Conservation (phyloP, 2,888 invertebrate genomes). For the Drosophila leonis region DNA sequence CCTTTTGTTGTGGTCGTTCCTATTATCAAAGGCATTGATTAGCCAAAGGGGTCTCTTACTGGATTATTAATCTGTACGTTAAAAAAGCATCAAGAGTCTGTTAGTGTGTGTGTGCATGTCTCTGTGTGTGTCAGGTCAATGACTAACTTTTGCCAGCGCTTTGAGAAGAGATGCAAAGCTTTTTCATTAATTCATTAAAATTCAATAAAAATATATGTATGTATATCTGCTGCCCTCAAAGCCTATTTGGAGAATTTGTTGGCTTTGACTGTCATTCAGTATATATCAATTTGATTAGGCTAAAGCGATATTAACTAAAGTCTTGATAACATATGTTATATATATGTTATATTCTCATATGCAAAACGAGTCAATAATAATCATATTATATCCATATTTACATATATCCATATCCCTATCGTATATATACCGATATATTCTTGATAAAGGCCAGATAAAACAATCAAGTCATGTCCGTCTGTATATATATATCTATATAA, state of each 20-base stretch:
- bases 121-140: constrained; percentile 12
- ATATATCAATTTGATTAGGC: no score
- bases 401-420: no score
- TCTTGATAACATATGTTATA: no score
- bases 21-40: constrained; percentile 63
- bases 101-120: neutral
- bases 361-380: no score
- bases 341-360: no score
- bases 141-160: constrained; percentile 17
- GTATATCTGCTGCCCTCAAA: neutral
- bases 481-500: no score
- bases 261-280: no score
- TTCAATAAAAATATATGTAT: neutral
- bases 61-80: constrained; percentile 26
- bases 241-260: neutral
- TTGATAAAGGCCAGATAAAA: no score
- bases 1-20: constrained; percentile 35
- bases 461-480: no score
- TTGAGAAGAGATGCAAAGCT: neutral
- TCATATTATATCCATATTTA: no score
- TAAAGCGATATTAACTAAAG: no score
- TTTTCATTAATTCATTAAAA: neutral
- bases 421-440: no score
- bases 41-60: constrained; percentile 54
- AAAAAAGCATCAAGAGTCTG: constrained; percentile 16